Percentiles rank a stretch among this genome's conserved stretches.
Evolutionary conservation across 2,888 invertebrate genomes (phyloP).

Genomic region (Caenorhabditis angaria): DNA sequence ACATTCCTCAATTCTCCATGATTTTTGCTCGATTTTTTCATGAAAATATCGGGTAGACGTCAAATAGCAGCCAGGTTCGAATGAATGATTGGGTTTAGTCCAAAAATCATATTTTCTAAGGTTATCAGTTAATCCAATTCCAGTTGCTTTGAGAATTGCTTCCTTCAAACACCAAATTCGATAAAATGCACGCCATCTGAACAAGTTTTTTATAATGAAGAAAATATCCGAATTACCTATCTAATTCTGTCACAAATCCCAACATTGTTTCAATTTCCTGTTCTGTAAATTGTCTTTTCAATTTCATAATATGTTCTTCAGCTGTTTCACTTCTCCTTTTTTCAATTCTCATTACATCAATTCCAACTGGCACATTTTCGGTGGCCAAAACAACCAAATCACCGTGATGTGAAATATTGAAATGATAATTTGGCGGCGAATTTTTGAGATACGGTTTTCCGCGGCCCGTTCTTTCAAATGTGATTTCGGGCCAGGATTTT

Average conservation of each 20-base stretch:
- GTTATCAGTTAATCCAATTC: constrained; percentile 67
- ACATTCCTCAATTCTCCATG: constrained; percentile 69
- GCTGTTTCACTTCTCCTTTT: constrained; percentile 46
- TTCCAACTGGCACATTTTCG: constrained; percentile 36
- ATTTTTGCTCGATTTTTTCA: constrained; percentile 41
- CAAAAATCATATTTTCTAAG: constrained; percentile 63
- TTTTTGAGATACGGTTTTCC: constrained; percentile 67
- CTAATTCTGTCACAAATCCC: constrained; percentile 19
- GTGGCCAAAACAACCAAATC: constrained; percentile 65
- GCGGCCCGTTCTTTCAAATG: constrained; percentile 56
- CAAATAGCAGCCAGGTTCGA: constrained; percentile 53
- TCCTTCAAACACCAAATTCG: constrained; percentile 71
- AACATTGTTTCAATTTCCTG: constrained; percentile 59
- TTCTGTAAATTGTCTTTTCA: constrained; percentile 43
- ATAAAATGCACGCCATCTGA: constrained; percentile 57
- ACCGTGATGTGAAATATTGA: constrained; percentile 72
- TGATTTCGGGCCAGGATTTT: constrained; percentile 56
- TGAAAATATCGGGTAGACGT: constrained; percentile 60
- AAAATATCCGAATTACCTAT: constrained; percentile 18
- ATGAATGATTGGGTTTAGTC: constrained; percentile 43
- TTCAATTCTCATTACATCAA: constrained; percentile 71
- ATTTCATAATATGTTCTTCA: constrained; percentile 31
- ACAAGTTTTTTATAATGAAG: background rate
- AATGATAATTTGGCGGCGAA: constrained; percentile 39
- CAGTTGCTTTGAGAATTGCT: constrained; percentile 71